Evolutionary conservation across 2,888 invertebrate genomes (phyloP).

Genomic region (Lamellibrachia satsuma): DNA sequence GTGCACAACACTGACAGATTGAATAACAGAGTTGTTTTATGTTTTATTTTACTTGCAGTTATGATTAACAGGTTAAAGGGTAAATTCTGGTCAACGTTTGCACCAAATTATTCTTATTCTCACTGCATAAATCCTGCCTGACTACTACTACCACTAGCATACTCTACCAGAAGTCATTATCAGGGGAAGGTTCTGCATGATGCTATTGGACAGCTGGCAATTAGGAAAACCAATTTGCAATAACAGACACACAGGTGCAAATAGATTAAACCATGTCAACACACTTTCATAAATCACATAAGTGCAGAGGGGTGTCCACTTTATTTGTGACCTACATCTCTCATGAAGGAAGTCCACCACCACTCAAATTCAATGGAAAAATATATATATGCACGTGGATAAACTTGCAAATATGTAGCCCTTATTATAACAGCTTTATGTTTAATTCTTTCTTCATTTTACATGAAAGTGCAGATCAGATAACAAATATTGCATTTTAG

Average conservation of each 20-base stretch:
- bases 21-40: no score
- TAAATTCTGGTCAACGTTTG: background rate
- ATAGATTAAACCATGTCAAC: background rate
- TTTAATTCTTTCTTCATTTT: no score
- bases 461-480: no score
- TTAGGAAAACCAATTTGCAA: background rate
- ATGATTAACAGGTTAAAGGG: background rate
- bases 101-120: background rate
- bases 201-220: background rate
- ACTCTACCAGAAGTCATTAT: background rate
- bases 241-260: background rate
- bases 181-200: background rate
- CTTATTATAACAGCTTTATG: no score
- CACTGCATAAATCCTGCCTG: background rate
- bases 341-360: background rate
- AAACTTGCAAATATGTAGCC: no score
- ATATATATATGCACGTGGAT: background rate
- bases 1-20: no score
- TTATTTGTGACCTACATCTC: background rate
- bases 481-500: no score
- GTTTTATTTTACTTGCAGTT: background rate
- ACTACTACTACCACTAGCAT: background rate
- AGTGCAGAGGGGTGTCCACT: no score
- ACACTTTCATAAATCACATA: background rate
- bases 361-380: background rate